Percentiles rank a stretch among this genome's conserved stretches.
Evolutionary conservation across 2,797 vertebrate genomes (phyloP).

Genomic region (Graptemys geographica): DNA sequence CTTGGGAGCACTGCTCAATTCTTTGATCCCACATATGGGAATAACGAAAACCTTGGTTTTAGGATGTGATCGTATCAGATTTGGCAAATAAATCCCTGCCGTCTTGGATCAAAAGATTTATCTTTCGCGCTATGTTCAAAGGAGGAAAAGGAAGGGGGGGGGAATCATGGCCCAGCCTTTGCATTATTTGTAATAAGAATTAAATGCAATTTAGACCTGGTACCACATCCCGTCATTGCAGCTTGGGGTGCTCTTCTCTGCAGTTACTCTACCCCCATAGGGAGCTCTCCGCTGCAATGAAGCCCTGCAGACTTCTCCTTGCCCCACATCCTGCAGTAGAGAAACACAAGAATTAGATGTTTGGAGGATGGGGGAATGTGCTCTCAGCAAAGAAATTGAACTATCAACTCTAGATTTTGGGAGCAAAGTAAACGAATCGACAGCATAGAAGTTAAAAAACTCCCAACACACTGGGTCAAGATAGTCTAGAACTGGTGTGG

Average conservation of each 20-base stretch:
- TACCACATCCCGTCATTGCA: fast-evolving
- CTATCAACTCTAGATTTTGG: no score
- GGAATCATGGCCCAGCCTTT: not conserved
- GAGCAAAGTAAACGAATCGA: not conserved
- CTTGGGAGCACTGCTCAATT: not conserved
- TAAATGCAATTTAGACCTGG: fast-evolving
- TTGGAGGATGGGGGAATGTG: not conserved
- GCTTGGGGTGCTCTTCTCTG: fast-evolving
- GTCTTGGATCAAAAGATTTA: not conserved
- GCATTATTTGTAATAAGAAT: fast-evolving
- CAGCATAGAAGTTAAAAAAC: not conserved
- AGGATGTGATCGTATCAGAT: not conserved
- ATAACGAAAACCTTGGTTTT: constrained; percentile 6
- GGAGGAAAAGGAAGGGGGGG: not conserved
- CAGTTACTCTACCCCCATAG: fast-evolving
- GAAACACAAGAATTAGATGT: not conserved
- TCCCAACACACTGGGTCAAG: not conserved
- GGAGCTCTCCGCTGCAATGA: not conserved
- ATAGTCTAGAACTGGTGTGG: not conserved
- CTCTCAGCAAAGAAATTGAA: not conserved
- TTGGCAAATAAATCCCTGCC: not conserved
- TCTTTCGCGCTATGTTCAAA: not conserved
- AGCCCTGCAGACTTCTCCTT: not conserved
- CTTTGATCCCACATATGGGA: not conserved
- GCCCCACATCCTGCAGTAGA: not conserved